Percentiles rank a stretch among this genome's conserved stretches.
phyloP scores from a whole-genome alignment of 2,888 invertebrate genomes.

The Prosapia bicincta region DNA sequence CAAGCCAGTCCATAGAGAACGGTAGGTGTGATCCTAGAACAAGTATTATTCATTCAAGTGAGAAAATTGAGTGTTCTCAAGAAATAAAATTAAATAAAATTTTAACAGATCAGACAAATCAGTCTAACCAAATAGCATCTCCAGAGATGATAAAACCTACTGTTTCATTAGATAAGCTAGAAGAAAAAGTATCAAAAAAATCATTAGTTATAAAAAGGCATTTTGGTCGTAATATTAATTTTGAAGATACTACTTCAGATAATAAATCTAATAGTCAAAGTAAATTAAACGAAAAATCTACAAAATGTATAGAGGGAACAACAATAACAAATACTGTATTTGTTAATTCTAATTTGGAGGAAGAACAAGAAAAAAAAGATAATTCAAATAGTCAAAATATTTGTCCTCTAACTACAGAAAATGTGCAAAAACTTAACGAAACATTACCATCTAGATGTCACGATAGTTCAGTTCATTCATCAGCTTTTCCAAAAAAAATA shows the following conservation, averaged over 20 bases:
- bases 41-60: not conserved
- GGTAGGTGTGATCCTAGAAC: not conserved
- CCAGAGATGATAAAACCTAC: not conserved
- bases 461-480: not conserved
- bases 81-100: not conserved
- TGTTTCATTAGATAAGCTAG: not conserved
- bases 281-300: not conserved
- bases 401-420: not conserved
- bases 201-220: not conserved
- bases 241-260: not conserved
- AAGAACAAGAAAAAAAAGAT: not conserved
- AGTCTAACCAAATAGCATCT: not conserved
- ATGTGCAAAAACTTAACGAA: not conserved
- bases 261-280: not conserved
- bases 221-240: not conserved
- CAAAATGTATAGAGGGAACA: not conserved
- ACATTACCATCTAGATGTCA: not conserved
- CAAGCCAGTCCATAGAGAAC: not conserved
- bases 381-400: not conserved
- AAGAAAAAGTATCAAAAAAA: not conserved
- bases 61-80: not conserved
- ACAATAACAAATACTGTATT: not conserved
- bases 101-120: not conserved
- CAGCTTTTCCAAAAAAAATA: not conserved
- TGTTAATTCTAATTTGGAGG: not conserved